Conservation (phyloP, 2,113 vertebrate species). For the Phrynosoma blainvillii region DNA sequence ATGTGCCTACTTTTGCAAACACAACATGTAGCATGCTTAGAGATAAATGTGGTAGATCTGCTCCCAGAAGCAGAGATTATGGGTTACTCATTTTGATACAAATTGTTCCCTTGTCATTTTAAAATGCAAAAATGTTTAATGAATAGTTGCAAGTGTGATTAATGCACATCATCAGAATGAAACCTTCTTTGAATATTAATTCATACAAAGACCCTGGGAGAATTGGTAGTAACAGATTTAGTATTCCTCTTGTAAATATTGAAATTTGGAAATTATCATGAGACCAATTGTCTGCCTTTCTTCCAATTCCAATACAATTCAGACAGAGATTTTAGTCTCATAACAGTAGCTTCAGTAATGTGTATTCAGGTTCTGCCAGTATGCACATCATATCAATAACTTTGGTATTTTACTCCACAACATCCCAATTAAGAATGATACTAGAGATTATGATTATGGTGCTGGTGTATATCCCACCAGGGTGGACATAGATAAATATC, state of each 20-base stretch:
- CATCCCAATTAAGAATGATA: not conserved
- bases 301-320: constrained; percentile 3
- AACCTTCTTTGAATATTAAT: constrained; percentile 22
- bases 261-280: not conserved
- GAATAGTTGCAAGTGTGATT: constrained; percentile 30
- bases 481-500: not conserved
- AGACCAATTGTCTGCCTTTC: not conserved
- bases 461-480: not conserved
- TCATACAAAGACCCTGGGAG: constrained; percentile 8
- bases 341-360: not conserved
- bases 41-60: not conserved
- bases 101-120: constrained; percentile 33
- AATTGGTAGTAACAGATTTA: constrained; percentile 15
- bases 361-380: not conserved
- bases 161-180: constrained; percentile 13
- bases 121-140: constrained; percentile 20
- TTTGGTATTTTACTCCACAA: not conserved
- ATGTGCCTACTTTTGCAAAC: constrained; percentile 1
- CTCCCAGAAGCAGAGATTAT: constrained; percentile 8
- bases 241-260: constrained; percentile 9
- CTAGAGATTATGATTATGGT: not conserved
- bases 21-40: not conserved
- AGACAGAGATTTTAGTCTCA: constrained; percentile 13
- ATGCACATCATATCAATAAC: not conserved
- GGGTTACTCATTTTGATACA: not conserved